Conservation (phyloP, 2,888 invertebrate species). For the Frankliniella intonsa region DNA sequence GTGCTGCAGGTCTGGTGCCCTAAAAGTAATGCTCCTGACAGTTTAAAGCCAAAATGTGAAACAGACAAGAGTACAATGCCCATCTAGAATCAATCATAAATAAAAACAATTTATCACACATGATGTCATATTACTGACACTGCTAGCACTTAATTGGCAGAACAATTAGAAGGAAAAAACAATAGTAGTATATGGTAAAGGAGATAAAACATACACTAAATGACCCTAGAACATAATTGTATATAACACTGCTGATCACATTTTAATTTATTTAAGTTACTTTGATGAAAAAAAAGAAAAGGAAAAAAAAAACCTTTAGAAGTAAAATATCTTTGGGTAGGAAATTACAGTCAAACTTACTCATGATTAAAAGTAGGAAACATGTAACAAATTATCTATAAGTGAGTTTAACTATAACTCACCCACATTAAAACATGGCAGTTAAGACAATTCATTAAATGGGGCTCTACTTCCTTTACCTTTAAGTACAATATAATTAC, state of each 20-base stretch:
- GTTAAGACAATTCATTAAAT: background rate
- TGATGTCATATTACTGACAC: background rate
- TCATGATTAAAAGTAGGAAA: conserved; percentile 19
- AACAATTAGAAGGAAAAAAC: background rate
- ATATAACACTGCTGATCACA: background rate
- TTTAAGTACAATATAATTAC: background rate
- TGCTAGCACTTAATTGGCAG: too few species aligned
- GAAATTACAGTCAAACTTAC: conserved; percentile 23
- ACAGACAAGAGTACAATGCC: too few species aligned
- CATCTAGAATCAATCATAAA: too few species aligned
- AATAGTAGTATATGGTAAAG: too few species aligned
- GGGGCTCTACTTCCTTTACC: background rate
- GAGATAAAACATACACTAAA: background rate
- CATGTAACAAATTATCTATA: conserved; percentile 8
- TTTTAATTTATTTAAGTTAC: conserved; percentile 15
- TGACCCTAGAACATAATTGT: background rate
- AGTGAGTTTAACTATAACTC: conserved; percentile 23
- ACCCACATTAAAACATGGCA: conserved; percentile 1
- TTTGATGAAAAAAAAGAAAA: background rate
- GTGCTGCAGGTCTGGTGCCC: conserved; percentile 17
- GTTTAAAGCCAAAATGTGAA: too few species aligned
- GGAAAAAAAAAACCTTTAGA: background rate
- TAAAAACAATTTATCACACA: background rate
- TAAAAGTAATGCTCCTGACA: background rate
- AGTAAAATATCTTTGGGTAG: conserved; percentile 20